phyloP scores from a whole-genome alignment of 2,888 invertebrate genomes.

The Conus canariensis region DNA sequence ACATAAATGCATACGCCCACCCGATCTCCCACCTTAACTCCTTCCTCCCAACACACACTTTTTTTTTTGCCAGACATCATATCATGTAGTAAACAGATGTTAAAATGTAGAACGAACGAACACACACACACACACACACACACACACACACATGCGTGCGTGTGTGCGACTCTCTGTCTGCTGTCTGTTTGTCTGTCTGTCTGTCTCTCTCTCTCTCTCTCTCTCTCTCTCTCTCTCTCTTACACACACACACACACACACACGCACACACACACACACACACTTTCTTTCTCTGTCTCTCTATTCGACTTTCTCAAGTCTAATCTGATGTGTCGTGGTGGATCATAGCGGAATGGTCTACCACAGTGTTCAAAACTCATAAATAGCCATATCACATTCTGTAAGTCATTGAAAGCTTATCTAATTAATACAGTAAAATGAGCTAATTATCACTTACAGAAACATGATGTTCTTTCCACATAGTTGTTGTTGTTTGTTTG shows the following conservation, averaged over 20 bases:
- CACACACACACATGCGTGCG: background rate
- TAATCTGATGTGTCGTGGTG: too few relatives aligned
- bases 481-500: background rate
- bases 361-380: too few relatives aligned
- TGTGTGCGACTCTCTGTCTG: background rate
- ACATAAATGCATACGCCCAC: too few relatives aligned
- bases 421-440: too few relatives aligned
- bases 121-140: background rate
- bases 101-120: background rate
- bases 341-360: too few relatives aligned
- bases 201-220: background rate
- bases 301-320: background rate
- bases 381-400: too few relatives aligned
- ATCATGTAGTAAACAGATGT: too few relatives aligned
- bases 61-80: too few relatives aligned
- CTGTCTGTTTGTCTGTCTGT: background rate
- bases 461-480: background rate
- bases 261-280: background rate
- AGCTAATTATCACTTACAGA: too few relatives aligned
- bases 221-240: background rate
- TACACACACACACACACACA: background rate
- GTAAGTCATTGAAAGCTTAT: too few relatives aligned
- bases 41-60: too few relatives aligned
- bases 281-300: background rate
- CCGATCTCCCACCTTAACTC: too few relatives aligned